A percentile compares a stretch with the other conserved stretches of the same genome.
Conservation (phyloP, 92 coral and sea anemone species). For the Nematostella vectensis region DNA sequence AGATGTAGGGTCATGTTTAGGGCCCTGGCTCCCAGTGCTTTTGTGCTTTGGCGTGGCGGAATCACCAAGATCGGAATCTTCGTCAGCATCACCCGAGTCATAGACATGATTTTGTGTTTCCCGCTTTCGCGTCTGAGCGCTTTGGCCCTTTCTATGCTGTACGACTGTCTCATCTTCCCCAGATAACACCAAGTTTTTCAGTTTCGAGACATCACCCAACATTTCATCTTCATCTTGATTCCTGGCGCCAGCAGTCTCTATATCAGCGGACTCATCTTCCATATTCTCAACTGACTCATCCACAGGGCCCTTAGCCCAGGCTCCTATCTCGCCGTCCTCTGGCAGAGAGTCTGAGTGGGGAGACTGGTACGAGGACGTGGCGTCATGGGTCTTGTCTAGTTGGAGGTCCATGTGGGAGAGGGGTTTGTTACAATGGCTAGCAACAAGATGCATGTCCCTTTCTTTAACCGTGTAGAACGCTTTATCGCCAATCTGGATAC, state of each 20-base stretch:
- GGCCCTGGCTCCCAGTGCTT: slow-evolving; percentile 24
- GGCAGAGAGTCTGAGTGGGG: slow-evolving; percentile 3
- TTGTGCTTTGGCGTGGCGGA: slow-evolving; percentile 49
- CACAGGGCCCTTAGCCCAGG: not conserved
- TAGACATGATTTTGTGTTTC: slow-evolving; percentile 27
- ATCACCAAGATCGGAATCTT: slow-evolving; percentile 87
- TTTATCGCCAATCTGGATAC: slow-evolving; percentile 93
- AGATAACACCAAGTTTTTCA: not conserved
- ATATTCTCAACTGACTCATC: not conserved
- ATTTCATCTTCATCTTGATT: not conserved
- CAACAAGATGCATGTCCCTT: slow-evolving; percentile 30
- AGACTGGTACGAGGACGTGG: not conserved
- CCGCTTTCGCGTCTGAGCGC: slow-evolving; percentile 10
- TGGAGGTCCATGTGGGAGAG: slow-evolving; percentile 5
- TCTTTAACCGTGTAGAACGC: slow-evolving; percentile 85
- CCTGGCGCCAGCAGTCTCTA: no score
- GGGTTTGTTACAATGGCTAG: not conserved
- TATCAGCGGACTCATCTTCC: not conserved
- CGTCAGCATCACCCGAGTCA: slow-evolving; percentile 81
- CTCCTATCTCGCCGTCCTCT: slow-evolving; percentile 4
- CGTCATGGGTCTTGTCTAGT: slow-evolving; percentile 2
- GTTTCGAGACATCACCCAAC: not conserved
- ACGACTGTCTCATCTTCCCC: not conserved
- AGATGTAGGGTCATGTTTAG: slow-evolving; percentile 54
- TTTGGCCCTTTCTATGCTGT: slow-evolving; percentile 1